Base-by-base conservation (phyloP, 2,888 invertebrate species). In the Arrhopalites spinosus region DNA sequence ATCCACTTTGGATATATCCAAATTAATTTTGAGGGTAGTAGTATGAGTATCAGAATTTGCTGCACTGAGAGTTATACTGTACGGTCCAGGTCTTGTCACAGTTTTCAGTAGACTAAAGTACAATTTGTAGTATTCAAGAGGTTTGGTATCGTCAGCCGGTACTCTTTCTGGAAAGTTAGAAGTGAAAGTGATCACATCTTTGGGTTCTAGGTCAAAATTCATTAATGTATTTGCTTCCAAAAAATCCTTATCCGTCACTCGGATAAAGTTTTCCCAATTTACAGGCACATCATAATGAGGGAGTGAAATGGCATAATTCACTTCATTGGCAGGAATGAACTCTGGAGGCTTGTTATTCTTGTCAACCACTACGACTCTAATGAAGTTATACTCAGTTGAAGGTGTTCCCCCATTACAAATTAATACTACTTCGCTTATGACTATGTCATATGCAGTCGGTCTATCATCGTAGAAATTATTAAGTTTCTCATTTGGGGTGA, bases 121-220 rank as follows among this genome's bases (percentile, higher is more conserved):
- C 15, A 68, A 11, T 68, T 68, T 15, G 15, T 47, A 68, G 47
- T 43, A 68, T 11, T 45, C 68, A 17, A 68, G 47, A 15, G 30
- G 68, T 15, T 45, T 45, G 20, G 20, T 23, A 23, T 23, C 13
- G 13, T 59, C 59, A 5, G 3, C 20, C 8, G n/a, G 17, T 2
- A 45, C 45, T 47, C 68, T 68, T 47, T 25, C 20, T 30, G 67
- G 20, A 67, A n/a, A 30, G 3, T 67, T n/a, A n/a, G 43, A 43
- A 11, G 17, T n/a, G 7, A 25, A 7, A 3, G 15, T 11, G 17
- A 36, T 2, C 13, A 15, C 20, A 36, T 13, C n/a, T 36, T 27
- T 7, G 20, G 13, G 7, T 3, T n/a, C 29, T 15, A 2, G 20
- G 17, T 5, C 23, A 3, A 43, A 68, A 15, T 1, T n/a, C 8